A percentile compares a stretch with the other conserved stretches of the same genome.
phyloP scores from a whole-genome alignment of 2,113 vertebrate species.

The Elaphurus davidianus region DNA sequence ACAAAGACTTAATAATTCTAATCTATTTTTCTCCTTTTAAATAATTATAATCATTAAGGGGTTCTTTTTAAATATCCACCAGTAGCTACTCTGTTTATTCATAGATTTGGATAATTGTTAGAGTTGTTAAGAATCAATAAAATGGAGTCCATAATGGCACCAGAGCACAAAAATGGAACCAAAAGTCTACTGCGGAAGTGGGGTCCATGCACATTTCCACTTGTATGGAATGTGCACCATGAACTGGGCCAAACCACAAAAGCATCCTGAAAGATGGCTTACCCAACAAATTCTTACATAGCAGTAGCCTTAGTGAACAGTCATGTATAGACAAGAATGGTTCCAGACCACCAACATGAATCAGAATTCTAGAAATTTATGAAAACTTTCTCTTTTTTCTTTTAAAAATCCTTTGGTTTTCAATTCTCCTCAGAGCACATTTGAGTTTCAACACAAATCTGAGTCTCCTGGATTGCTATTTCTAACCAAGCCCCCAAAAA shows the following conservation, averaged over 20 bases:
- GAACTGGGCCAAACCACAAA: neutral
- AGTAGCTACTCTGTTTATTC: neutral
- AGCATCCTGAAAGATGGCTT: neutral
- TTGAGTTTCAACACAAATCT: neutral
- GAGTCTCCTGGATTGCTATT: neutral
- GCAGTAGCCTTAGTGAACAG: no score
- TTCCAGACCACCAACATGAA: neutral
- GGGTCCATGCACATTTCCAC: accelerated
- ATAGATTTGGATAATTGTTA: neutral
- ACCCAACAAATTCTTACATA: neutral
- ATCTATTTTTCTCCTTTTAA: neutral
- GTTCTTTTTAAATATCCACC: neutral
- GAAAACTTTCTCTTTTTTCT: neutral
- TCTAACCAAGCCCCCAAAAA: neutral
- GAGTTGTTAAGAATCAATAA: neutral
- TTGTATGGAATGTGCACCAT: accelerated
- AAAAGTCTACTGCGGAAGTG: neutral
- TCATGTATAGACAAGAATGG: neutral
- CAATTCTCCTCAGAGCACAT: neutral
- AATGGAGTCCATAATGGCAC: neutral
- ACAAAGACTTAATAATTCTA: neutral
- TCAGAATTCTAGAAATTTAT: neutral
- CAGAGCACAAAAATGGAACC: neutral
- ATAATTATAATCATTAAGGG: neutral
- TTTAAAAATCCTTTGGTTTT: neutral